A percentile compares a stretch with the other conserved stretches of the same genome.
These are phyloP conservation scores for Antheraea mylitta DNA, from an alignment of 1,140 invertebrate genomes.

Conservation along the genomic window DNA sequence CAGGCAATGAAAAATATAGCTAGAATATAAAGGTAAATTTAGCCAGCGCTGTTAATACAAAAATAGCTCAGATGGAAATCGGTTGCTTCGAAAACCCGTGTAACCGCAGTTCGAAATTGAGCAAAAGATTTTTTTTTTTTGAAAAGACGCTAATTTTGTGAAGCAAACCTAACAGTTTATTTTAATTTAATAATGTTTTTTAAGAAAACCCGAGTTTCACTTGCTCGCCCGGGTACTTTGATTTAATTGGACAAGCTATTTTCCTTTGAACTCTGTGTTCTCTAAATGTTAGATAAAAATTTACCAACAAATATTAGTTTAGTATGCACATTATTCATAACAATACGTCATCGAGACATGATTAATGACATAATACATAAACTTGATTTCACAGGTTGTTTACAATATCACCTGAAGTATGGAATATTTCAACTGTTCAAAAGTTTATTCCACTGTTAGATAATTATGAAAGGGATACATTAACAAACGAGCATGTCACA, in stretches of 20 bases:
- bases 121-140: no score
- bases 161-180: no score
- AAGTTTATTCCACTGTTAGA: conserved; percentile 85
- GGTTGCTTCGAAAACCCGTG: no score
- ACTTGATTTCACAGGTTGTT: conserved; percentile 79
- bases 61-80: no score
- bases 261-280: not conserved
- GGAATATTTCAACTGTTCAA: conserved; percentile 83
- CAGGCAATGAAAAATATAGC: no score
- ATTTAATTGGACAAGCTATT: not conserved
- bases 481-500: conserved; percentile 88
- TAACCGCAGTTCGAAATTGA: no score
- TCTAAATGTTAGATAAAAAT: no score
- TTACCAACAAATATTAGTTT: not conserved
- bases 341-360: not conserved
- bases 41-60: no score
- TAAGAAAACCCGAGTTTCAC: no score
- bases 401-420: conserved; percentile 79
- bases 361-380: not conserved
- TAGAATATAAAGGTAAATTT: no score
- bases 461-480: conserved; percentile 87
- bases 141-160: no score
- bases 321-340: not conserved
- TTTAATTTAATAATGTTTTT: no score
- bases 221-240: not conserved